These are phyloP conservation scores for Limosa lapponica DNA, from an alignment of 2,797 vertebrate species.

Conservation along the genomic window DNA sequence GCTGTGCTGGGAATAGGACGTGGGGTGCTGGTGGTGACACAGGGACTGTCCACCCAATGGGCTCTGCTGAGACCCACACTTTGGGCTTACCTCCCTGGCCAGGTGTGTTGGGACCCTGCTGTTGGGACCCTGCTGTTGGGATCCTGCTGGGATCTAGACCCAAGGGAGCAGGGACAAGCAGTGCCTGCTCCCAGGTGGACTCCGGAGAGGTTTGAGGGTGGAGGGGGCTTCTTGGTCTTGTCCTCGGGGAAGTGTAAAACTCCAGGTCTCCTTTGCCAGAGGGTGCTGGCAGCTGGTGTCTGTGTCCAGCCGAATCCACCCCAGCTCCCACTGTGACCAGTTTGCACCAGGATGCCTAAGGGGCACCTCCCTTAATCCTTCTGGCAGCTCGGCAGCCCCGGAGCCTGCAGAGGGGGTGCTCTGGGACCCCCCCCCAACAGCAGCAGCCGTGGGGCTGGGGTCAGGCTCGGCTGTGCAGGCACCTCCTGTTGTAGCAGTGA, in stretches of 20 bases:
- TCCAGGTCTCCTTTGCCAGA: background rate
- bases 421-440: background rate
- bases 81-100: rapidly evolving
- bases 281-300: background rate
- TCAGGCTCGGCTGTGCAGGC: rapidly evolving
- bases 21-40: background rate
- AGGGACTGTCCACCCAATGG: rapidly evolving
- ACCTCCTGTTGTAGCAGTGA: rapidly evolving
- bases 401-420: rapidly evolving
- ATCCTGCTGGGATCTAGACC: rapidly evolving
- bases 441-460: rapidly evolving
- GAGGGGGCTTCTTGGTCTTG: rapidly evolving
- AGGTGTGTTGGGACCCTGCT: background rate
- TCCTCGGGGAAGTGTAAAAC: background rate
- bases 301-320: background rate
- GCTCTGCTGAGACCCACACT: rapidly evolving
- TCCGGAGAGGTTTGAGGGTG: background rate
- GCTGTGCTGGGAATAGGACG: rapidly evolving
- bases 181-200: rapidly evolving
- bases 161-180: rapidly evolving
- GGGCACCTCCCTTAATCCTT: background rate
- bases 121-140: rapidly evolving
- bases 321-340: background rate
- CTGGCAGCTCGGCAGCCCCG: background rate
- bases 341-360: background rate